phyloP scores from a whole-genome alignment of 92 coral and sea anemone species.

The Virgularia gustaviana region DNA sequence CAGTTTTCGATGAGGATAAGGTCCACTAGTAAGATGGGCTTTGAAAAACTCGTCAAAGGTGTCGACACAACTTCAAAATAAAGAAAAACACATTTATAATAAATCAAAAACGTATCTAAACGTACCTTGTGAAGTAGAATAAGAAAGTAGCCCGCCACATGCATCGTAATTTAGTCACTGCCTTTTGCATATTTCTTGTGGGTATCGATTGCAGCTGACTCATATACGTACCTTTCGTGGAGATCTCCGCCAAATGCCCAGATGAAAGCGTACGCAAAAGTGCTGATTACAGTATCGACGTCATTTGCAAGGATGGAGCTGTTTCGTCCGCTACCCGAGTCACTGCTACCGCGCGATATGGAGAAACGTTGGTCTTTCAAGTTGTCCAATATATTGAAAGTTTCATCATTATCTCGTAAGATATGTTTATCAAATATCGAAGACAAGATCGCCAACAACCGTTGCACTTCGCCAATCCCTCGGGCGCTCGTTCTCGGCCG shows the following conservation, averaged over 20 bases:
- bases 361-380: constrained; percentile 64
- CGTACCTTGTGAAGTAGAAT: too few species aligned
- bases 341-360: constrained; percentile 52
- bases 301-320: constrained; percentile 88
- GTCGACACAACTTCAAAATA: constrained; percentile 50
- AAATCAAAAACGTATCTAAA: neutral
- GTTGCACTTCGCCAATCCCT: constrained; percentile 77
- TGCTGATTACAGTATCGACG: constrained; percentile 69
- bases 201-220: too few species aligned
- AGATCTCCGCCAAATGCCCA: constrained; percentile 99
- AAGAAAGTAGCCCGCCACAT: too few species aligned
- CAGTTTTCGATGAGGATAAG: constrained; percentile 78
- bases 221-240: constrained; percentile 97
- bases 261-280: constrained; percentile 87
- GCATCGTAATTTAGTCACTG: too few species aligned
- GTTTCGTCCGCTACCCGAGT: constrained; percentile 63
- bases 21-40: constrained; percentile 74
- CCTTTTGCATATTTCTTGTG: too few species aligned
- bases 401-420: constrained; percentile 80
- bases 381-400: constrained; percentile 51
- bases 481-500: constrained; percentile 63
- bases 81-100: neutral
- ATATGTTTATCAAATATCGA: constrained; percentile 90
- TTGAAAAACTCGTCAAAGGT: constrained; percentile 81
- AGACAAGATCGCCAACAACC: constrained; percentile 70